These are phyloP conservation scores for Echinarachnius parma DNA, from an alignment of 53 echinoderm and acorn worm species.

Conservation along the genomic window DNA sequence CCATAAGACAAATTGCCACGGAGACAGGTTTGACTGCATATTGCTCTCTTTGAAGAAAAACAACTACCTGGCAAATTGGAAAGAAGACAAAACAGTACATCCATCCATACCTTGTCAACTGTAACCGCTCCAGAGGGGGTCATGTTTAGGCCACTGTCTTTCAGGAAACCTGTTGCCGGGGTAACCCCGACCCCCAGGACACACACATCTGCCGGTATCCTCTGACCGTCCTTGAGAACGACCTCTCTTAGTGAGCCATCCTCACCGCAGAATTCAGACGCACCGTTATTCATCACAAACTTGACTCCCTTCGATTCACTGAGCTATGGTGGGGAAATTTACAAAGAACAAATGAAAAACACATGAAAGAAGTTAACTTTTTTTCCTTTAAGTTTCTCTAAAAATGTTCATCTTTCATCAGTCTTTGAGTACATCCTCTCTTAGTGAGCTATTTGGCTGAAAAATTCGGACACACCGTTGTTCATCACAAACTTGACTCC, in stretches of 20 bases:
- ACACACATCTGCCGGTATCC: conserved; percentile 76
- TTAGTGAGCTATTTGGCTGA: too few relatives aligned
- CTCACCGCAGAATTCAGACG: conserved; percentile 76
- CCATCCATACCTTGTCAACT: conserved; percentile 67
- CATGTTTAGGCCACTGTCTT: conserved; percentile 65
- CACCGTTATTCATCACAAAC: conserved; percentile 63
- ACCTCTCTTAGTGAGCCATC: conserved; percentile 62
- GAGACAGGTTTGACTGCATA: too few relatives aligned
- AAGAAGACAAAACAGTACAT: too few relatives aligned
- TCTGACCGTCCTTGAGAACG: conserved; percentile 63
- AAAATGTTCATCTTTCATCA: too few relatives aligned
- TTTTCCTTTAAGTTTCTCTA: too few relatives aligned
- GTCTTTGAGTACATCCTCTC: too few relatives aligned
- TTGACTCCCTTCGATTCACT: conserved; percentile 78
- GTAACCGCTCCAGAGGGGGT: conserved; percentile 52
- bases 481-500: conserved; percentile 79
- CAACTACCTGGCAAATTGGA: too few relatives aligned
- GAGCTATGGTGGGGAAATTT: conserved; percentile 20
- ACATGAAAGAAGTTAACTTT: too few relatives aligned
- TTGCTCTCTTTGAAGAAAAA: too few relatives aligned
- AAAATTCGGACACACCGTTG: conserved; percentile 49
- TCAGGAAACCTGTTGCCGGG: conserved; percentile 80
- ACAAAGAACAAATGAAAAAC: too few relatives aligned
- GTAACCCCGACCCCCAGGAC: conserved; percentile 84
- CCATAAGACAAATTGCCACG: too few relatives aligned